These are phyloP conservation scores for Tiliacea aurago DNA, from an alignment of 2,888 invertebrate species.

Conservation along the genomic window DNA sequence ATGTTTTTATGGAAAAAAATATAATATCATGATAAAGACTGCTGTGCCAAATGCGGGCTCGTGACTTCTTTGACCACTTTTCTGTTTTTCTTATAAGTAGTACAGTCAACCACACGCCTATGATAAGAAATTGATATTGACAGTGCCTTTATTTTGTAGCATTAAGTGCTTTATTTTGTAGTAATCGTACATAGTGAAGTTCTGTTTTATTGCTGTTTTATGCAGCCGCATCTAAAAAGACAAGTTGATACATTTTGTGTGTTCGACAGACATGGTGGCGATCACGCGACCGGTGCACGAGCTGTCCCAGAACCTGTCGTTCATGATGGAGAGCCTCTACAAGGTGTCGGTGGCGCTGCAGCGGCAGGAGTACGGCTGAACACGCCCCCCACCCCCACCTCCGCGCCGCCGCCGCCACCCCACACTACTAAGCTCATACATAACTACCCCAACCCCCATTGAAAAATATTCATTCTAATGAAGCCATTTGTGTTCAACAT, in stretches of 20 bases:
- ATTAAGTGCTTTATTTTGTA: not conserved
- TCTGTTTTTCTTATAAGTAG: not conserved
- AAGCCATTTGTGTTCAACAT: slow-evolving; percentile 39
- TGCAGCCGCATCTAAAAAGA: not conserved
- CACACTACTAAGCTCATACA: slow-evolving; percentile 6
- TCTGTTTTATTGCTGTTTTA: not conserved
- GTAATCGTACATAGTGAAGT: not conserved
- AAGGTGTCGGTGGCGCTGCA: slow-evolving; percentile 86
- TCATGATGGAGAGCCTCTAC: slow-evolving; percentile 89
- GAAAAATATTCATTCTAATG: slow-evolving; percentile 8
- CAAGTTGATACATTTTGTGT: not conserved
- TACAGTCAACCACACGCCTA: not conserved
- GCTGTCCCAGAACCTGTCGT: slow-evolving; percentile 86
- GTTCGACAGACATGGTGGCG: slow-evolving; percentile 85
- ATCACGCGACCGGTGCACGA: slow-evolving; percentile 87
- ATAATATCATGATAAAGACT: not conserved
- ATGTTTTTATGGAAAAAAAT: not conserved
- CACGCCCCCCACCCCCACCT: not conserved
- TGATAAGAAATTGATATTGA: not conserved
- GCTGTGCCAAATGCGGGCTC: not conserved
- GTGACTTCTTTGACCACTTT: not conserved
- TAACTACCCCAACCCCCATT: not conserved
- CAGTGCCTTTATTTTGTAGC: not conserved
- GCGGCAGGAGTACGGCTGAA: slow-evolving; percentile 80
- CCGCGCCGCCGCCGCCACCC: slow-evolving; percentile 26